Percentiles rank a stretch among this genome's conserved stretches.
Conservation (phyloP, 2,113 vertebrate genomes). For the Chaenocephalus aceratus region DNA sequence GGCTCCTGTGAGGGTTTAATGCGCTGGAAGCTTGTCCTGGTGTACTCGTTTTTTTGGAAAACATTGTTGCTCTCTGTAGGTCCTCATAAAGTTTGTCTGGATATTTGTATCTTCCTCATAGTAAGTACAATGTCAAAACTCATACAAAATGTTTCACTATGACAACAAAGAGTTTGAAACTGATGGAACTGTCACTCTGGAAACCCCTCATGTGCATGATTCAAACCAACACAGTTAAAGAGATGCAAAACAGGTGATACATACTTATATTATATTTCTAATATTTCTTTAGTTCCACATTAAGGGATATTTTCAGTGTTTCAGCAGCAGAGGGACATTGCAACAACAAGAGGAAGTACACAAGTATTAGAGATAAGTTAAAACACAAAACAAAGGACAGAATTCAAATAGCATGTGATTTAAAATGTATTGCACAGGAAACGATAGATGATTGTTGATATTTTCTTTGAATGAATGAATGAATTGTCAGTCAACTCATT, state of each 20-base stretch:
- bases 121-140: background rate
- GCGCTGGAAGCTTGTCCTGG: background rate
- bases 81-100: background rate
- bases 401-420: too few species aligned
- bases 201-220: background rate
- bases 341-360: too few species aligned
- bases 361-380: too few species aligned
- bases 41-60: background rate
- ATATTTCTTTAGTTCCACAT: too few species aligned
- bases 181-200: background rate
- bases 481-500: background rate
- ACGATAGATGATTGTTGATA: too few species aligned
- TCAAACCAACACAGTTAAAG: too few species aligned
- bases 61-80: too few species aligned
- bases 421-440: too few species aligned
- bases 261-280: background rate
- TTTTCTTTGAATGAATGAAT: too few species aligned
- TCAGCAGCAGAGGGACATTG: too few species aligned
- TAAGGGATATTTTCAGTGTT: too few species aligned
- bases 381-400: too few species aligned
- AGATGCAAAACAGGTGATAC: background rate
- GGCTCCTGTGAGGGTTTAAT: background rate
- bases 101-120: background rate
- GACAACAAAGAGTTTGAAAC: background rate
- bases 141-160: background rate